Base-by-base conservation (phyloP, 1,140 invertebrate species). In the Rhynchophorus ferrugineus region DNA sequence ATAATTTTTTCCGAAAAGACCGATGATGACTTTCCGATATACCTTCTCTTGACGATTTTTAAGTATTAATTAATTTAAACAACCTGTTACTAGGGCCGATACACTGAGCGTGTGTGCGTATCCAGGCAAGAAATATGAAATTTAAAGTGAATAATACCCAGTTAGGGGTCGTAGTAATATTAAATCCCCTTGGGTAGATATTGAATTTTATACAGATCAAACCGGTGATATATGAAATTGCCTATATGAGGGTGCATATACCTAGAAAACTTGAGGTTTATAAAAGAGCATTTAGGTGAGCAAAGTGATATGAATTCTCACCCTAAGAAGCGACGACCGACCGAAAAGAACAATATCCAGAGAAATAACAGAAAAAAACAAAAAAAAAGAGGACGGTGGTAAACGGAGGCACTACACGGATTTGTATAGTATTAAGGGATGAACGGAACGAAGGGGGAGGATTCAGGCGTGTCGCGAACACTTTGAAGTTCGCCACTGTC, bases 371-470 rank as follows among this genome's bases (percentile, higher is more conserved):
- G 61, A 63, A 63, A 58, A 29, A 11, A 29, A 29, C 24, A 29
- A 29, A 6, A 29, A 29, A 5, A 29, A 29, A 29, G 11, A 29
- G 11, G 5, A 13, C 37, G 50, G 57, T 51, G 59, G 57, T 64
- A 64, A 66, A 58, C 60, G 53, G 57, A 16, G 59, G 49, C 62
- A 56, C 62, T 56, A 56, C 58, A 41, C 36, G 63, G 66, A 68
- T 68, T 68, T 68, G 61, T 60, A 61, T 50, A 58, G 62, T 52
- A 66, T 67, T 66, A 65, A 63, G 62, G 64, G 62, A 62, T 66
- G 57, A 62, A 61, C 62, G 61, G 58, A 62, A 68, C 61, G 51
- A 20, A n/a, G 37, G 49, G 49, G 48, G 46, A 22, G 61, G 58
- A 50, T 61, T 63, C 55, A 49, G 52, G 63, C 60, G 63, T 66